Evolutionary conservation across 1,140 invertebrate species (phyloP).

Genomic region (Carposina sasakii): DNA sequence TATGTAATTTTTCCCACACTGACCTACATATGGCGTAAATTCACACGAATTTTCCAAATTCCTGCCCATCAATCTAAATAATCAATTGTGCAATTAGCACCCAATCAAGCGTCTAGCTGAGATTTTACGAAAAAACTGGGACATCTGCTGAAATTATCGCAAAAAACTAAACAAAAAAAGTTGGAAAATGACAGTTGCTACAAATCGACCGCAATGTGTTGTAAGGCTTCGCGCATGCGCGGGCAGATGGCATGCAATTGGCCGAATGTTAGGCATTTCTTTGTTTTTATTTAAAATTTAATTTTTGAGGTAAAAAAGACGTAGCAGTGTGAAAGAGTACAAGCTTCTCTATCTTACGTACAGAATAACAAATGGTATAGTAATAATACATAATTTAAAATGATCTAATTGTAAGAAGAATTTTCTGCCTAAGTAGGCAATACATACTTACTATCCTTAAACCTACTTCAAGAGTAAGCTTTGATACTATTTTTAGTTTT

Average conservation of each 20-base stretch:
- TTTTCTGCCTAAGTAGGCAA: too few species aligned
- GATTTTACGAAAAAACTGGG: constrained; percentile 32
- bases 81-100: constrained; percentile 21
- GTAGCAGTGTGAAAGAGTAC: too few species aligned
- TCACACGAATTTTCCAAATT: constrained; percentile 45
- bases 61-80: constrained; percentile 11
- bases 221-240: constrained; percentile 51
- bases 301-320: too few species aligned
- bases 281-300: too few species aligned
- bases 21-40: constrained; percentile 44
- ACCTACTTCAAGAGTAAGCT: too few species aligned
- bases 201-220: constrained; percentile 47
- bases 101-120: constrained; percentile 29
- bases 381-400: too few species aligned
- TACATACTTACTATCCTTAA: too few species aligned
- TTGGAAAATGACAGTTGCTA: constrained; percentile 57
- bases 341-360: too few species aligned
- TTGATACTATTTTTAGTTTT: too few species aligned
- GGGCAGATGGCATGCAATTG: constrained; percentile 42
- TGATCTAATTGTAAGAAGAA: too few species aligned
- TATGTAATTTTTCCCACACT: constrained; percentile 27
- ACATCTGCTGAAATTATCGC: constrained; percentile 36
- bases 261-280: too few species aligned
- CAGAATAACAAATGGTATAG: too few species aligned
- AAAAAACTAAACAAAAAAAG: constrained; percentile 32